These are phyloP conservation scores for Eunapius fragilis DNA, from an alignment of 37 sponge, comb jelly and placozoan genomes.

Conservation along the genomic window DNA sequence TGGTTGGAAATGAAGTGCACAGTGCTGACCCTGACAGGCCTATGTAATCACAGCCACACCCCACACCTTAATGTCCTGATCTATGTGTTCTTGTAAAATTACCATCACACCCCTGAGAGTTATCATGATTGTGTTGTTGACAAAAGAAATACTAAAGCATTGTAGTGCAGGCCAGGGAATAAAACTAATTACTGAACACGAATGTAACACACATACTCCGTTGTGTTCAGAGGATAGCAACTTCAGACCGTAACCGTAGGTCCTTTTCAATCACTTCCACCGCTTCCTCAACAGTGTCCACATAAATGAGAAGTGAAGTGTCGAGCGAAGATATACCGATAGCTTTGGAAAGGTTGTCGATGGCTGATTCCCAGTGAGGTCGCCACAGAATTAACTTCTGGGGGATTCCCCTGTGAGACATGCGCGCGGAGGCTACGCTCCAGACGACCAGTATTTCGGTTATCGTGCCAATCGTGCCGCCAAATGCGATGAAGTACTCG, in stretches of 20 bases:
- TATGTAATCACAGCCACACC: background rate
- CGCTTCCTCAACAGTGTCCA: slow-evolving; percentile 36
- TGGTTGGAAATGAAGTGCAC: background rate
- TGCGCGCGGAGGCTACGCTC: slow-evolving; percentile 35
- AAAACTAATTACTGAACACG: no score
- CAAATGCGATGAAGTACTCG: slow-evolving; percentile 55
- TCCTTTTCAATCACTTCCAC: slow-evolving; percentile 44
- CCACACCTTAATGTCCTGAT: no score
- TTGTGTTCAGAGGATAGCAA: slow-evolving; percentile 14
- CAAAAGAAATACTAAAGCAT: no score
- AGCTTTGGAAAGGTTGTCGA: slow-evolving; percentile 10
- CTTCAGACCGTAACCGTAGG: background rate
- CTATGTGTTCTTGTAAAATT: no score
- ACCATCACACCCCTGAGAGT: no score
- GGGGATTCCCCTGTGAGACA: slow-evolving; percentile 13
- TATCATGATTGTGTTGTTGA: no score
- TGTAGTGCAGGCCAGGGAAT: no score
- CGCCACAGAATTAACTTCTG: slow-evolving; percentile 46
- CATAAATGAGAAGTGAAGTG: slow-evolving; percentile 11
- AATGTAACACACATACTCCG: no score
- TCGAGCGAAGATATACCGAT: slow-evolving; percentile 28
- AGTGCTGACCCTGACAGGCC: background rate
- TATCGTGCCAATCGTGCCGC: slow-evolving; percentile 77
- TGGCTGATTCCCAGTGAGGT: slow-evolving; percentile 42
- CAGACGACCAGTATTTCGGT: slow-evolving; percentile 71